A percentile compares a stretch with the other conserved stretches of the same genome.
Conservation (phyloP, 2,113 vertebrate species). For the Barbus barbus region DNA sequence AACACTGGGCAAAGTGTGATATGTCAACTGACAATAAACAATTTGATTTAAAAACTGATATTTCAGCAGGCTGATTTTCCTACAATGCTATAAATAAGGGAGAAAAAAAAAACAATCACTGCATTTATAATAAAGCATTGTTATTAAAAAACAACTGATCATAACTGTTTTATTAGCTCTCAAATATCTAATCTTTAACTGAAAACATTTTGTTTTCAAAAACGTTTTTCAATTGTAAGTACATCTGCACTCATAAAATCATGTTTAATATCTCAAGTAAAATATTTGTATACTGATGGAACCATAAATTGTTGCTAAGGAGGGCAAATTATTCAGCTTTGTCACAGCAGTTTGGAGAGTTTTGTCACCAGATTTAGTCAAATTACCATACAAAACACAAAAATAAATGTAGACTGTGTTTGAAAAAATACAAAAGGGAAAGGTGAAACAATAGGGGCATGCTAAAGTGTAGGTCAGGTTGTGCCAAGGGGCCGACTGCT, state of each 20-base stretch:
- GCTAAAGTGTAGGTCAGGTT: not conserved
- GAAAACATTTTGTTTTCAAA: not conserved
- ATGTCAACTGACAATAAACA: not conserved
- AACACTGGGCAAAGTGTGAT: slow-evolving; percentile 35
- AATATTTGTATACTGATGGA: too few species aligned
- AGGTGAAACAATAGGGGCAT: not conserved
- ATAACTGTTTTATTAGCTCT: not conserved
- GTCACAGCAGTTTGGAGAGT: too few species aligned
- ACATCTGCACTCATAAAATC: too few species aligned
- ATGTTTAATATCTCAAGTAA: too few species aligned
- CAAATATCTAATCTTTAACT: not conserved
- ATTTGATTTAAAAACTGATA: slow-evolving; percentile 26
- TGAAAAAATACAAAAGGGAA: not conserved
- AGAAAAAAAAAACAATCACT: too few species aligned
- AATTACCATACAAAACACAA: too few species aligned
- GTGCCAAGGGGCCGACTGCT: not conserved
- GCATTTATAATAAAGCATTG: not conserved
- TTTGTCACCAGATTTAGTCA: too few species aligned
- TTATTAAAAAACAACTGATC: not conserved
- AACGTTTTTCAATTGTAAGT: too few species aligned
- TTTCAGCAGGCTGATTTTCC: not conserved
- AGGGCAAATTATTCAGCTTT: too few species aligned
- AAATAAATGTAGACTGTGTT: too few species aligned
- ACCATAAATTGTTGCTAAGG: too few species aligned
- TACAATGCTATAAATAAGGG: too few species aligned